Evolutionary conservation across 2,888 invertebrate genomes (phyloP).

Genomic region (Eretmocerus hayati): DNA sequence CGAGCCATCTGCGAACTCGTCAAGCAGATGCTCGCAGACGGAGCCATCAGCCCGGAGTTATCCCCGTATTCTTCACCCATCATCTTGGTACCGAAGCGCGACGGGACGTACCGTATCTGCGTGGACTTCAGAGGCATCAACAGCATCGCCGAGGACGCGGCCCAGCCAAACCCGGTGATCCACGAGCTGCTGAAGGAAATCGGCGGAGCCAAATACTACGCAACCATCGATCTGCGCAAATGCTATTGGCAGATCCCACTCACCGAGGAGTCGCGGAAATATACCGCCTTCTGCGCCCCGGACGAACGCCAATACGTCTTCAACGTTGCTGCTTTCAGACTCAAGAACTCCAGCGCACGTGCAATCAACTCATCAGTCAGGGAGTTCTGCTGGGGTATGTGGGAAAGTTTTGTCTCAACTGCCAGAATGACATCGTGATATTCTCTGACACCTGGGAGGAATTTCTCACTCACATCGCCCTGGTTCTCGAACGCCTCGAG

Average conservation of each 20-base stretch:
- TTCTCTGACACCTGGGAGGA: not conserved
- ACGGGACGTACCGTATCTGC: conserved; percentile 20
- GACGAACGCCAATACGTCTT: not conserved
- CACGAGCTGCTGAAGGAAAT: conserved; percentile 26
- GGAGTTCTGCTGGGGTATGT: not conserved
- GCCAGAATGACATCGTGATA: not conserved
- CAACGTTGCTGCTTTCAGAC: not conserved
- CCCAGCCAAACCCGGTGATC: conserved; percentile 25
- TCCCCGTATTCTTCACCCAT: conserved; percentile 23
- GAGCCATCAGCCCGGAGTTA: conserved; percentile 19
- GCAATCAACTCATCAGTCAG: not conserved
- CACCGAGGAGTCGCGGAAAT: not conserved
- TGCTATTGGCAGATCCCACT: not conserved
- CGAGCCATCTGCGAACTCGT: conserved; percentile 18
- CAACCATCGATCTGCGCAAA: conserved; percentile 27
- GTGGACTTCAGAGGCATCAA: conserved; percentile 28
- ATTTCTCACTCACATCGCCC: not conserved
- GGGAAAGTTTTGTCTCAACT: not conserved
- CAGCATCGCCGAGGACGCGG: conserved; percentile 19
- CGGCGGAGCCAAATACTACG: conserved; percentile 27
- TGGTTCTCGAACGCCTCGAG: conserved; percentile 4
- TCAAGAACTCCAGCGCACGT: not conserved
- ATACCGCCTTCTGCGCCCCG: not conserved
- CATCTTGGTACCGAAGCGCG: conserved; percentile 19
- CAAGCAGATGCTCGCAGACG: conserved; percentile 19